Conservation (phyloP, 2,888 invertebrate species). For the Cephus pulcher region DNA sequence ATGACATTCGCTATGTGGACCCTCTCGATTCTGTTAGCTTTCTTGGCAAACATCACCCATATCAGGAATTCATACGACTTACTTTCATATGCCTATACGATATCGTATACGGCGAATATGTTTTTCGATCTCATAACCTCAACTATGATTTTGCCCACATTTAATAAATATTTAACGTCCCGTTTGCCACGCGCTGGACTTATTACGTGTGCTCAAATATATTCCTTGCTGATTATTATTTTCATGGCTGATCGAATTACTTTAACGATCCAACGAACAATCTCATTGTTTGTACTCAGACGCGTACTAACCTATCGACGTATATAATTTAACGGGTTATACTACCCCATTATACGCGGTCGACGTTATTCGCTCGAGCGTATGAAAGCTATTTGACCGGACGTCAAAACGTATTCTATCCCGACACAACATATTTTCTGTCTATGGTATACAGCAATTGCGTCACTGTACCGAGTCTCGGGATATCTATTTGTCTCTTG, state of each 20-base stretch:
- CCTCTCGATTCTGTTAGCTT: background rate
- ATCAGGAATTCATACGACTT: background rate
- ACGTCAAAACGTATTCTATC: background rate
- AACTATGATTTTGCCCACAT: background rate
- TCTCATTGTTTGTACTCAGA: background rate
- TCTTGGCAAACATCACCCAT: background rate
- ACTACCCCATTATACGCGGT: background rate
- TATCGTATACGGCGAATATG: background rate
- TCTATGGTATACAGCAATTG: background rate
- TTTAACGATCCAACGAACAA: background rate
- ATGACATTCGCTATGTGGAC: background rate
- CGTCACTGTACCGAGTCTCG: background rate
- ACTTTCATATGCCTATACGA: too few relatives aligned
- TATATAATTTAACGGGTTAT: background rate
- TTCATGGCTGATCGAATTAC: background rate
- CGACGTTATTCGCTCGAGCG: background rate
- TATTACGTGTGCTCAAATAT: background rate
- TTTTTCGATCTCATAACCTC: background rate
- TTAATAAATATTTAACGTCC: background rate
- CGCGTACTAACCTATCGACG: background rate
- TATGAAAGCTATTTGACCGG: background rate
- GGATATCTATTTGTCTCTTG: background rate
- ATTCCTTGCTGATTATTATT: background rate
- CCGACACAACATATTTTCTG: background rate
- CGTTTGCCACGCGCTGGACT: background rate